Percentiles rank a stretch among this genome's conserved stretches.
These are phyloP conservation scores for Harmothoe impar DNA, from an alignment of 2,888 invertebrate species.

Conservation along the genomic window DNA sequence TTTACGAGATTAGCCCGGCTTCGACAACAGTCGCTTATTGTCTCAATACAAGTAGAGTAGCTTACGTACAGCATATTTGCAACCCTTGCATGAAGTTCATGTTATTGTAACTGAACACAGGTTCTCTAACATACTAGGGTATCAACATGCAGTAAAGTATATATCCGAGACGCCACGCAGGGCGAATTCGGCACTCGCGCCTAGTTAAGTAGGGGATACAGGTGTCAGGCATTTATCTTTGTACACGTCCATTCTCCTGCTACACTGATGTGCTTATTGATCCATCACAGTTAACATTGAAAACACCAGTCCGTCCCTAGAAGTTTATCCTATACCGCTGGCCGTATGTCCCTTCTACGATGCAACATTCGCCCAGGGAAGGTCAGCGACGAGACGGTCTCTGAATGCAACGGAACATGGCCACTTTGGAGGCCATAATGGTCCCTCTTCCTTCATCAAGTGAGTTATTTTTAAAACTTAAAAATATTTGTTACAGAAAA, in stretches of 20 bases:
- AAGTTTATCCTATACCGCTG: not conserved
- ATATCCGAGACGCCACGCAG: not conserved
- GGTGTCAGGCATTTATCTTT: constrained; percentile 18
- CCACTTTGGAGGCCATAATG: not conserved
- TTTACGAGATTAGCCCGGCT: not conserved
- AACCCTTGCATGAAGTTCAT: constrained; percentile 1
- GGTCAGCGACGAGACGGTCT: not conserved
- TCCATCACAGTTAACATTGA: constrained; percentile 48
- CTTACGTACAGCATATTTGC: not conserved
- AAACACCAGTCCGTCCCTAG: constrained; percentile 5
- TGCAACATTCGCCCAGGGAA: not conserved
- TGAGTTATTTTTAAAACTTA: not conserved
- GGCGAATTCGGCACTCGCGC: not conserved
- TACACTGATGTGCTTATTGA: constrained; percentile 1
- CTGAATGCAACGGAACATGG: not conserved
- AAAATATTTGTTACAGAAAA: not conserved
- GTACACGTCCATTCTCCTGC: not conserved
- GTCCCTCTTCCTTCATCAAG: not conserved
- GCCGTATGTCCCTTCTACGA: not conserved
- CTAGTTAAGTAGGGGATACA: constrained; percentile 2
- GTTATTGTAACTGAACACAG: not conserved
- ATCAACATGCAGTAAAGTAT: not conserved
- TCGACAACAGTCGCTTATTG: not conserved
- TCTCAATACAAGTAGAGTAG: not conserved
- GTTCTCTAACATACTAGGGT: not conserved